These are phyloP conservation scores for Brotula barbata DNA, from an alignment of 2,797 vertebrate species.

Conservation along the genomic window DNA sequence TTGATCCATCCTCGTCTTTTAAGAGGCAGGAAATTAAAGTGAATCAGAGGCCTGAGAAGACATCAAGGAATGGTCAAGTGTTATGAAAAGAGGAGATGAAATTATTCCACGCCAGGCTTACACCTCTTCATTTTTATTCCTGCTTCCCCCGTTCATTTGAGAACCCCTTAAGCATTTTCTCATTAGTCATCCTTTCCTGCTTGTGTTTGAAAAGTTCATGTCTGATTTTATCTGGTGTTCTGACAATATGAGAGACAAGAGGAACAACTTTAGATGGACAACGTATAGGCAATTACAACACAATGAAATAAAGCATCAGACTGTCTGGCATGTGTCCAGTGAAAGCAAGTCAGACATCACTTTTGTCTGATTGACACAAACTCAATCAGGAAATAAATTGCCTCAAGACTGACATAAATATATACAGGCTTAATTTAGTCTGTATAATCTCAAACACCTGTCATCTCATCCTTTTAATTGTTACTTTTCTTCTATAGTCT, in stretches of 20 bases:
- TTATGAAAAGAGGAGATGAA: conserved; percentile 17
- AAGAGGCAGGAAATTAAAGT: conserved; percentile 39
- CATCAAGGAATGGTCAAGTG: conserved; percentile 7
- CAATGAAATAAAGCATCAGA: conserved; percentile 23
- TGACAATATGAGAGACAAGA: not conserved
- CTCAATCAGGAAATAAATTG: not conserved
- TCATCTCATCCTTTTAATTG: too few species aligned
- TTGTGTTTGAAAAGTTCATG: not conserved
- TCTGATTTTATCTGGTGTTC: too few species aligned
- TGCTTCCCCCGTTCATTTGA: not conserved
- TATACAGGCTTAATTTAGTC: not conserved
- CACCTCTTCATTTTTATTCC: conserved; percentile 7
- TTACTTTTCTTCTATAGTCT: too few species aligned
- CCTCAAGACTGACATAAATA: conserved; percentile 17
- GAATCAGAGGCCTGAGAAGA: conserved; percentile 29
- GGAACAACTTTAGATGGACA: conserved; percentile 9
- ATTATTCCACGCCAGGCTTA: conserved; percentile 23
- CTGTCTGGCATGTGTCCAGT: conserved; percentile 3
- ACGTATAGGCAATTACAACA: conserved; percentile 2
- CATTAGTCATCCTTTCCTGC: not conserved
- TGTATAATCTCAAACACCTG: not conserved
- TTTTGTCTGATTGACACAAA: not conserved
- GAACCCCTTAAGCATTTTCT: conserved; percentile 1
- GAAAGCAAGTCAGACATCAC: conserved; percentile 18
- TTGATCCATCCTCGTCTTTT: conserved; percentile 43